Base-by-base conservation (phyloP, 1,140 invertebrate genomes). In the Megalopta genalis region DNA sequence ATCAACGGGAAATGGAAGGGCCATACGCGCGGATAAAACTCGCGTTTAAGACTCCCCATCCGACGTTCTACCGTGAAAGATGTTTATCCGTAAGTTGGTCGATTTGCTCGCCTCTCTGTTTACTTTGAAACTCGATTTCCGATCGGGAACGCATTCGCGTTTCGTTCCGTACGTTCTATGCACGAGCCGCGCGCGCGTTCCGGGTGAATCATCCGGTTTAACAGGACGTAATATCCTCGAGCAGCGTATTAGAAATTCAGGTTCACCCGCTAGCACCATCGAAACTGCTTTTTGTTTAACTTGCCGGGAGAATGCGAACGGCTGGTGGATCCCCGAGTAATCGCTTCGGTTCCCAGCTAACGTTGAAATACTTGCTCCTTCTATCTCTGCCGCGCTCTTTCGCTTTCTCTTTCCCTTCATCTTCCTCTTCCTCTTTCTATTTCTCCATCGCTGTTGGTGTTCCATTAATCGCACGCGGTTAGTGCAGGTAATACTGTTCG, bases 51-150 rank as follows among this genome's bases (percentile, higher is more conserved):
- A 63, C 46, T 63, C 39, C 59, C n/a, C 42, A 25, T 72, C 25
- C 6, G 9, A 32, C 12, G 60, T 49, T 46, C 14, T 12, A 14
- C 12, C n/a, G 42, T 7, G 9, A 27, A 25, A 37, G 18, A 60
- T 59, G n/a, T 76, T 59, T 68, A 18, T 60, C 12, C 6, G 49
- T n/a, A 42, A 68, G n/a, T 4, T 16, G n/a, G 12, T 49, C 37
- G 52, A 68, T 68, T 68, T 67, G 27, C 67, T 37, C 12, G 52
- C 27, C 21, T n/a, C 23, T 49, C 18, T 54, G 32, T 77, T 69
- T 69, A 69, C 57, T 42, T 52, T 46, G 18, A 69, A 77, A 77
- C 57, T 69, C 57, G 42, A 77, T 77, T 62, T 69, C 39, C 65
- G 39, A 69, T 77, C 57, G 27, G 9, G 25, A 77, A 46, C 25